These are phyloP conservation scores for Ditylenchus weischeri DNA, from an alignment of 2,888 invertebrate genomes.

Conservation along the genomic window DNA sequence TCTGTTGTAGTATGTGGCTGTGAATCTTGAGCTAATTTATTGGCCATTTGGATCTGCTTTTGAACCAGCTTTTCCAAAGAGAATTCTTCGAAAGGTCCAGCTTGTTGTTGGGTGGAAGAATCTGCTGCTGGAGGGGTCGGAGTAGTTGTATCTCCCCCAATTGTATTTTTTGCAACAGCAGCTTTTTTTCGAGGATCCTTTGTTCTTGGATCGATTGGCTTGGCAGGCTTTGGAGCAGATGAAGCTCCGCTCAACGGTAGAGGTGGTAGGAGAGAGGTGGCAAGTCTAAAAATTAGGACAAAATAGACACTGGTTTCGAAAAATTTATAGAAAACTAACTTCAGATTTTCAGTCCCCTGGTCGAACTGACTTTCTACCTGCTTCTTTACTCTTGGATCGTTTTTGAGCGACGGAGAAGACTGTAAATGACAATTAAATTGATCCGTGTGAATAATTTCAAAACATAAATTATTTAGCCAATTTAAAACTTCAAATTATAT, in stretches of 20 bases:
- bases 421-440: not conserved
- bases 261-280: not conserved
- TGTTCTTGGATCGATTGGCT: constrained; percentile 15
- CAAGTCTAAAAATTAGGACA: too few relatives aligned
- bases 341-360: constrained; percentile 30
- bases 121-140: not conserved
- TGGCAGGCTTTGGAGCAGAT: not conserved
- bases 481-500: too few relatives aligned
- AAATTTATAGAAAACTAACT: not conserved
- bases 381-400: constrained; percentile 35
- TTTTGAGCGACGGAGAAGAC: constrained; percentile 17
- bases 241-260: constrained; percentile 1
- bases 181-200: constrained; percentile 14
- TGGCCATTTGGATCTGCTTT: constrained; percentile 25
- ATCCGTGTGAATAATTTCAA: too few relatives aligned
- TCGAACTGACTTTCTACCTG: constrained; percentile 41
- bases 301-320: too few relatives aligned
- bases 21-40: constrained; percentile 22
- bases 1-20: not conserved
- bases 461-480: too few relatives aligned
- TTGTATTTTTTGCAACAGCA: not conserved
- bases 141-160: too few relatives aligned
- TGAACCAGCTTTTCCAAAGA: constrained; percentile 1
- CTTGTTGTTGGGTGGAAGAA: constrained; percentile 4
- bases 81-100: not conserved